Base-by-base conservation (phyloP, 53 echinoderm and acorn worm genomes). In the Echinometra lucunter region DNA sequence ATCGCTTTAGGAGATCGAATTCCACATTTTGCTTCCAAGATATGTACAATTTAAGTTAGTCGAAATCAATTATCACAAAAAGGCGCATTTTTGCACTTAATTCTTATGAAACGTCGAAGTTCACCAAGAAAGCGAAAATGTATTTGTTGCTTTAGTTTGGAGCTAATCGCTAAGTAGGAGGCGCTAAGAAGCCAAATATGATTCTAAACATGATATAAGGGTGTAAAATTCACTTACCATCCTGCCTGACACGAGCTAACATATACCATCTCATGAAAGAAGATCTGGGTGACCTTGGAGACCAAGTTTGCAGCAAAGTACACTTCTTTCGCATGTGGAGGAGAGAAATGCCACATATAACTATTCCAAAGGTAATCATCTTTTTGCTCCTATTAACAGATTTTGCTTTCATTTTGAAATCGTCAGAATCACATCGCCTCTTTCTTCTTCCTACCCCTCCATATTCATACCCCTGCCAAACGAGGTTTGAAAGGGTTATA, bases 341-440 rank as follows among this genome's bases (percentile, higher is more conserved):
- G n/a, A n/a, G n/a, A n/a, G n/a, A n/a, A n/a, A n/a, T n/a, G n/a
- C n/a, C 75, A 32, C 57, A 91, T 89, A 28, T 91, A 27, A 42
- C 85, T 53, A 95, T 95, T 37, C 95, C 95, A 83, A 91, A 95
- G 91, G 95, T 95, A 91, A 95, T 88, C 53, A 82, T 82, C 42
- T 25, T 82, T 11, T 44, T 80, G 15, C 13, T 42, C 13, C 44
- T 45, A 25, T 27, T 82, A 42, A 34, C 25, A 17, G 6, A 44
- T 32, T 42, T 4, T 7, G 23, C 16, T 67, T 28, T 32, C 10
- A 13, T 30, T 67, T 67, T 11, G 1, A 67, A 67, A 67, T 67
- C 6, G 28, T 67, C 30, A 67, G 9, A 30, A 67, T 67, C 67
- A 67, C 6, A 67, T 67, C 23, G 19, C 28, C 30, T 67, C 30